Evolutionary conservation across 2,113 vertebrate species (phyloP).

Genomic region (Nanorana parkeri): DNA sequence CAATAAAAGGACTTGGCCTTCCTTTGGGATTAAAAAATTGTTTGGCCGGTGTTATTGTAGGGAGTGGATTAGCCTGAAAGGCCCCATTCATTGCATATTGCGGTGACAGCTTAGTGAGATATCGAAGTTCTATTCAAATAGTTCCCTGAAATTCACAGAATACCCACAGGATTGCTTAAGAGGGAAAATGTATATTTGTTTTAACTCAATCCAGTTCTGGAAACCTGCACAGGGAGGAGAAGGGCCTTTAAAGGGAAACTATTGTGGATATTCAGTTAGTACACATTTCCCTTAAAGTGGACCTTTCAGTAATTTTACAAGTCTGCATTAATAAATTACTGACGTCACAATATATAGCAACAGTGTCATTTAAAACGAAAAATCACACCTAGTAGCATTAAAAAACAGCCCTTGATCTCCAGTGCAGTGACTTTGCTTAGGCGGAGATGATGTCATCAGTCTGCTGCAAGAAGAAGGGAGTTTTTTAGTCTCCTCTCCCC

Average conservation of each 20-base stretch:
- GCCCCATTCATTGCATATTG: conserved; percentile 43
- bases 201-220: conserved; percentile 24
- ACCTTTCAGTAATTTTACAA: too few relatives aligned
- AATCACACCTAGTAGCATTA: too few relatives aligned
- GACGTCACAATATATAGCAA: too few relatives aligned
- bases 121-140: conserved; percentile 38
- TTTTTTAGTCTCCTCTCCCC: too few relatives aligned
- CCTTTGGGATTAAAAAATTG: conserved; percentile 19
- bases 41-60: conserved; percentile 33
- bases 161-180: conserved; percentile 11
- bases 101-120: conserved; percentile 42
- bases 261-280: background rate
- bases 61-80: conserved; percentile 31
- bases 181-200: conserved; percentile 35
- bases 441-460: too few relatives aligned
- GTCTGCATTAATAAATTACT: too few relatives aligned
- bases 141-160: conserved; percentile 12
- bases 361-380: too few relatives aligned
- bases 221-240: background rate
- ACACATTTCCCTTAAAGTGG: too few relatives aligned
- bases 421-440: too few relatives aligned
- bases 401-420: too few relatives aligned
- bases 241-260: background rate
- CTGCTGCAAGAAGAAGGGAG: too few relatives aligned
- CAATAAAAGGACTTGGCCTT: conserved; percentile 5